Percentiles rank a stretch among this genome's conserved stretches.
Conservation (phyloP, 2,888 invertebrate species). For the Nephrotoma guestfalica region DNA sequence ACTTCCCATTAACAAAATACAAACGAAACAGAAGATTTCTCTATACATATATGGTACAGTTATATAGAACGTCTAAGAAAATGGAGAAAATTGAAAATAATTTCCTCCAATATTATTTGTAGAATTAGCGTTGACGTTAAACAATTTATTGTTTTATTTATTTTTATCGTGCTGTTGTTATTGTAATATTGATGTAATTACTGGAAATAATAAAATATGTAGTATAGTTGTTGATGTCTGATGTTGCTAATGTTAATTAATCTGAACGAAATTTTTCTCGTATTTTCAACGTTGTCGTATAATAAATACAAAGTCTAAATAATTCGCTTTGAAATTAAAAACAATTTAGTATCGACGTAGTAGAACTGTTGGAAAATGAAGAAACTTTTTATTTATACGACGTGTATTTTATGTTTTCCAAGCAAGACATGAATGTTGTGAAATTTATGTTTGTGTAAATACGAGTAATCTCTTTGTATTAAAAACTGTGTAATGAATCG, state of each 20-base stretch:
- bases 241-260: neutral
- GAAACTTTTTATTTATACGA: neutral
- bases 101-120: neutral
- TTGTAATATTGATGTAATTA: neutral
- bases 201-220: neutral
- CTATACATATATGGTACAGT: neutral
- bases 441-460: neutral
- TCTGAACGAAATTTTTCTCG: neutral
- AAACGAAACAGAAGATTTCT: neutral
- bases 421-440: neutral
- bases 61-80: neutral
- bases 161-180: neutral
- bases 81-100: neutral
- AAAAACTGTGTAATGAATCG: no score
- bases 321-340: neutral
- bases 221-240: neutral
- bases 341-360: neutral
- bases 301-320: neutral
- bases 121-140: neutral
- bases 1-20: neutral
- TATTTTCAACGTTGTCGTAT: neutral
- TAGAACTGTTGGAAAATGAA: neutral
- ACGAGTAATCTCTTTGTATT: no score
- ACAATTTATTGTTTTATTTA: neutral
- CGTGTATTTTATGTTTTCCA: neutral